Evolutionary conservation across 2,113 vertebrate species (phyloP).

Genomic region (Ondatra zibethicus): DNA sequence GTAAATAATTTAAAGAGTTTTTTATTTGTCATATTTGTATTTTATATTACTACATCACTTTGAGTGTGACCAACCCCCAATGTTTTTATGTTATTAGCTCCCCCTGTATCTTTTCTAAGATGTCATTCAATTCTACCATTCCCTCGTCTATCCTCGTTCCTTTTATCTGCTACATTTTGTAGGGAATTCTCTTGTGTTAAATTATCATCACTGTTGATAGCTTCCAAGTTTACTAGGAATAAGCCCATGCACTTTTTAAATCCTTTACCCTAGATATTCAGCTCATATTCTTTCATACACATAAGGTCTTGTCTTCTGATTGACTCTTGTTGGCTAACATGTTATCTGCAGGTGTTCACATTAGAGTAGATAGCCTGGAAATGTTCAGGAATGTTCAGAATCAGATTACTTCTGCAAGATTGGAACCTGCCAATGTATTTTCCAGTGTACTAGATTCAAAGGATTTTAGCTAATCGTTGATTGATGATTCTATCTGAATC

Average conservation of each 20-base stretch:
- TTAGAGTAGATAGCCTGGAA: not conserved
- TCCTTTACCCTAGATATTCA: not conserved
- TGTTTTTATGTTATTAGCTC: not conserved
- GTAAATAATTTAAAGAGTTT: slow-evolving; percentile 38
- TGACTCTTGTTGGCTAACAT: not conserved
- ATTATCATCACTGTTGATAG: not conserved
- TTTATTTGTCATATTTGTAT: not conserved
- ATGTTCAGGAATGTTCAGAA: not conserved
- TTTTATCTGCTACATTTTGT: not conserved
- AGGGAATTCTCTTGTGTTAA: not conserved
- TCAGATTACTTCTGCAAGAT: not conserved
- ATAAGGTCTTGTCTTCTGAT: not conserved
- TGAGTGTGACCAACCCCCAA: not conserved
- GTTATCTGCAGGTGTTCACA: not conserved
- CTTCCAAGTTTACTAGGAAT: not conserved
- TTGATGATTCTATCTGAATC: not conserved
- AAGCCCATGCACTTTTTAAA: not conserved
- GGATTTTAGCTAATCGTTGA: not conserved
- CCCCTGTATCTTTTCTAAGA: not conserved
- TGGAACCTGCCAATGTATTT: not conserved
- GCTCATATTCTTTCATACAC: not conserved
- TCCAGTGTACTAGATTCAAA: not conserved
- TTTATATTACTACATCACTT: not conserved
- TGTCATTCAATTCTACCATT: not conserved
- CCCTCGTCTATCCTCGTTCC: not conserved